phyloP scores from a whole-genome alignment of 2,113 vertebrate genomes.

The Corythoichthys intestinalis region DNA sequence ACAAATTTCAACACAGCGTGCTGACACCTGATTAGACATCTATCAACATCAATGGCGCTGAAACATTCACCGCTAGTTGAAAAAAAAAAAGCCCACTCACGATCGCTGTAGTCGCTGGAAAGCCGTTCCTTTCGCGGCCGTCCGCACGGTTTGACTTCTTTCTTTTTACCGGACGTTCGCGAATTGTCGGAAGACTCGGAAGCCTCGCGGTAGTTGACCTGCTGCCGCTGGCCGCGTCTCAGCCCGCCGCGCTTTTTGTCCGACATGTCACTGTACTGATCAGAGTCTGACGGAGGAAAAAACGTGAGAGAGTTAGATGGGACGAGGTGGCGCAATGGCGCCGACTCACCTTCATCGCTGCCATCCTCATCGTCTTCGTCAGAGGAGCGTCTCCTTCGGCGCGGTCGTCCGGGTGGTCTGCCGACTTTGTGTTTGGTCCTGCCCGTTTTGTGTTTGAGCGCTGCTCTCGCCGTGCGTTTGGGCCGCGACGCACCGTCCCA shows the following conservation, averaged over 20 bases:
- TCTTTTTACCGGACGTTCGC: conserved; percentile 66
- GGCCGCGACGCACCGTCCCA: conserved; percentile 70
- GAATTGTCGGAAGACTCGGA: conserved; percentile 88
- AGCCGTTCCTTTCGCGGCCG: conserved; percentile 68
- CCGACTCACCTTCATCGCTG: conserved; percentile 59
- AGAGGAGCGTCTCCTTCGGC: conserved; percentile 65
- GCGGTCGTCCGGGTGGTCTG: conserved; percentile 48
- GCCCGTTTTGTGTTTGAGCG: conserved; percentile 32
- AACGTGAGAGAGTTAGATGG: too few relatives aligned
- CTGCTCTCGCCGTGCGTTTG: conserved; percentile 37
- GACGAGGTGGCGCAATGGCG: too few relatives aligned
- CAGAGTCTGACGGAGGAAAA: conserved; percentile 72
- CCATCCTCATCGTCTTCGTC: conserved; percentile 68
- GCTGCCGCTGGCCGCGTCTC: conserved; percentile 85
- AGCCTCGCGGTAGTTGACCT: conserved; percentile 97
- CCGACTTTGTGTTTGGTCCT: conserved; percentile 74
- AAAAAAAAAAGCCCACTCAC: conserved; percentile 58
- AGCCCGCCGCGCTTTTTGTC: conserved; percentile 86
- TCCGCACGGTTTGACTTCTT: conserved; percentile 74
- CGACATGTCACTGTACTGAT: conserved; percentile 80
- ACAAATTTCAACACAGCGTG: too few relatives aligned
- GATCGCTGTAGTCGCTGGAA: conserved; percentile 91
- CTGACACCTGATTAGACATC: too few relatives aligned
- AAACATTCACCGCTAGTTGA: too few relatives aligned
- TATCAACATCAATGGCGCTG: too few relatives aligned